These are phyloP conservation scores for Epinotia bilunana DNA, from an alignment of 2,888 invertebrate genomes.

Conservation along the genomic window DNA sequence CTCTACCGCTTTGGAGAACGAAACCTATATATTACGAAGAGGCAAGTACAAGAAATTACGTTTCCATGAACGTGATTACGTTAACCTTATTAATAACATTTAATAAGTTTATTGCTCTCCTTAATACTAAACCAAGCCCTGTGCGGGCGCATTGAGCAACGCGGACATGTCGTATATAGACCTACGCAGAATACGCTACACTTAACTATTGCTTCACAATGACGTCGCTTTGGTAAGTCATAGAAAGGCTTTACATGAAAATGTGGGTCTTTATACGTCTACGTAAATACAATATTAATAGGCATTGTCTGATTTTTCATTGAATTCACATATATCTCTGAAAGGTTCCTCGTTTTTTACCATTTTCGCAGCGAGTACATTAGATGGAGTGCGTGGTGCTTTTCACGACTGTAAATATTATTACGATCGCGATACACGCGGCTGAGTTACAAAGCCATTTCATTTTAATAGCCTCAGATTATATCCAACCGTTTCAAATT, in stretches of 20 bases:
- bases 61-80: slow-evolving; percentile 67
- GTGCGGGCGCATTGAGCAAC: slow-evolving; percentile 80
- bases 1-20: slow-evolving; percentile 83
- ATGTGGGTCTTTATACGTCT: not conserved
- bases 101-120: slow-evolving; percentile 70
- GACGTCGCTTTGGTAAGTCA: slow-evolving; percentile 22
- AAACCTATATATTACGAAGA: slow-evolving; percentile 64
- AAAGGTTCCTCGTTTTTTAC: not conserved
- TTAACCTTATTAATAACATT: slow-evolving; percentile 66
- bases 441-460: slow-evolving; percentile 18
- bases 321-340: not conserved
- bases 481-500: slow-evolving; percentile 28
- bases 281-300: slow-evolving; percentile 14
- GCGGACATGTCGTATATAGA: slow-evolving; percentile 71
- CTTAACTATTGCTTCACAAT: slow-evolving; percentile 35
- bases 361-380: not conserved
- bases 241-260: slow-evolving; percentile 16
- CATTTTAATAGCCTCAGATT: slow-evolving; percentile 34
- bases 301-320: not conserved
- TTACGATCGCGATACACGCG: slow-evolving; percentile 19
- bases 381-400: slow-evolving; percentile 10
- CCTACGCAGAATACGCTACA: slow-evolving; percentile 35
- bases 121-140: slow-evolving; percentile 74
- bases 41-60: slow-evolving; percentile 55
- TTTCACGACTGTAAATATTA: slow-evolving; percentile 6